Percentiles rank a stretch among this genome's conserved stretches.
phyloP scores from a whole-genome alignment of 2,797 vertebrate species.

The Parauchenoglanis ngamensis region DNA sequence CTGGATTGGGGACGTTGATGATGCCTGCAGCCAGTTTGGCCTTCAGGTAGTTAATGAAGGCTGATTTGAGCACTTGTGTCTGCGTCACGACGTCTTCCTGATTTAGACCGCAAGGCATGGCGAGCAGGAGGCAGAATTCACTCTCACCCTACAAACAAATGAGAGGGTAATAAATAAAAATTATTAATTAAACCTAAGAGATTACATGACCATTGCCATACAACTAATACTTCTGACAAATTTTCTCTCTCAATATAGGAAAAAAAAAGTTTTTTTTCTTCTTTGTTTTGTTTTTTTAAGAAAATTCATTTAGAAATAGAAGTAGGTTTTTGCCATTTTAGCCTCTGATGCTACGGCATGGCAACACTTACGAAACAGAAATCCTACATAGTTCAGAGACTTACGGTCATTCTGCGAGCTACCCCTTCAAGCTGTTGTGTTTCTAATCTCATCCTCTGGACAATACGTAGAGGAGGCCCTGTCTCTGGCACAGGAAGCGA shows the following conservation, averaged over 20 bases:
- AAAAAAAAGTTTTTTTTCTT: neutral
- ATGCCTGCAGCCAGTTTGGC: conserved; percentile 96
- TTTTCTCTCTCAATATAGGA: neutral
- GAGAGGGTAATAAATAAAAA: too few species aligned
- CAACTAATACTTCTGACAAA: neutral
- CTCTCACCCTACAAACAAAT: conserved; percentile 84
- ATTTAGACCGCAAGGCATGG: conserved; percentile 94
- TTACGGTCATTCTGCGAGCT: conserved; percentile 92
- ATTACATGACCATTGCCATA: neutral
- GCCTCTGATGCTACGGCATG: too few species aligned
- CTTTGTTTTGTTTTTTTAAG: too few species aligned
- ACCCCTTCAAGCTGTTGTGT: conserved; percentile 94
- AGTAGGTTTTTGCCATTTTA: too few species aligned
- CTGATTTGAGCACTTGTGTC: conserved; percentile 93
- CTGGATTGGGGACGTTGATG: conserved; percentile 97
- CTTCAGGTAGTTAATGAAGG: conserved; percentile 97
- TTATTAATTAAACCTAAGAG: neutral
- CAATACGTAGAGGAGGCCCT: conserved; percentile 89
- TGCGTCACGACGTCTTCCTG: conserved; percentile 96
- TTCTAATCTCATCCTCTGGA: conserved; percentile 96
- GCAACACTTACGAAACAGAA: neutral
- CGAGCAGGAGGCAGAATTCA: conserved; percentile 95
- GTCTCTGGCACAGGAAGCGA: conserved; percentile 92
- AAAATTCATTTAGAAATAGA: neutral
- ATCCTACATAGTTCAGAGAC: conserved; percentile 27